phyloP scores from a whole-genome alignment of 1,140 invertebrate species.

The Sipha flava region DNA sequence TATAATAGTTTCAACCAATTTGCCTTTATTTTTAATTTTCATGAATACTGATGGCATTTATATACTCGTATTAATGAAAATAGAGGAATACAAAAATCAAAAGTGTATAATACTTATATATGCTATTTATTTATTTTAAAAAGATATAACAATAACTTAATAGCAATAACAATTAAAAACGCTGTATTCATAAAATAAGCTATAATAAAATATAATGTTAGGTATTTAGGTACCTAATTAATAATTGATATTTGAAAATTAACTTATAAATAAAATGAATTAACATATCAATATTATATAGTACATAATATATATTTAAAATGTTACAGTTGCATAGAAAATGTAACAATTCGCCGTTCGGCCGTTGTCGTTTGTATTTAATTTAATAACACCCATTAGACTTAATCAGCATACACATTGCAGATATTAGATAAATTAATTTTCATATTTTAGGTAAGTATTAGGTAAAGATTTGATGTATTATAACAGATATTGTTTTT shows the following conservation, averaged over 20 bases:
- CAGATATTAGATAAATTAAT: no score
- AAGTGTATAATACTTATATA: background rate
- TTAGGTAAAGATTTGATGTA: no score
- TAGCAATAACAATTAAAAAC: background rate
- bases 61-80: background rate
- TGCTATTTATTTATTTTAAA: background rate
- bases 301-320: background rate
- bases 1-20: background rate
- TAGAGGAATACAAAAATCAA: background rate
- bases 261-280: no score
- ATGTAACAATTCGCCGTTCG: no score
- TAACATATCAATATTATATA: background rate
- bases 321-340: background rate
- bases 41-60: background rate
- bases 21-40: background rate
- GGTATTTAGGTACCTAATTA: background rate
- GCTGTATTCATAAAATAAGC: no score
- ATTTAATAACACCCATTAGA: no score
- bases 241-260: no score
- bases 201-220: background rate
- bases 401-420: no score
- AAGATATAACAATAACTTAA: background rate
- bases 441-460: background rate
- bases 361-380: no score
- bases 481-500: background rate